Base-by-base conservation (phyloP, 1,140 invertebrate species). In the Hycleus phaleratus region DNA sequence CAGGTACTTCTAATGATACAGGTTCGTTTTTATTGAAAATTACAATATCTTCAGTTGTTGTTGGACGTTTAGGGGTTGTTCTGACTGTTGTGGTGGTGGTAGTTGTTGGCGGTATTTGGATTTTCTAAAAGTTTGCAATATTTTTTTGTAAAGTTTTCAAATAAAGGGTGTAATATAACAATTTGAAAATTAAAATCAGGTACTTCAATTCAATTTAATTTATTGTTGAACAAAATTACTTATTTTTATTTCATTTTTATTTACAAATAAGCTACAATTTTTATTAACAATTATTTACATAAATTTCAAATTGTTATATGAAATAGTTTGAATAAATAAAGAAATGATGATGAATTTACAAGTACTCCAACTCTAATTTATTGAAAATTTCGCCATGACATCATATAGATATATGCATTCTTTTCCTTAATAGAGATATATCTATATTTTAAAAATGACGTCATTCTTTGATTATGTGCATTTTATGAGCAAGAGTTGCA, bases 1-100 rank as follows among this genome's bases (percentile, higher is more conserved):
- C 76, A 42, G 86, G 86, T 56, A 88, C 73, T 56, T 87, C 83
- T 65, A 84, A 66, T 4, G 79, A 79, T 4, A 77, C 77, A 4
- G 70, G 64, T 64, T 78, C 81, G 68, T 77, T 80, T 62, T 85
- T 79, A 67, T 86, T 81, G 72, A 88, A 87, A 59, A 81, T 80
- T 5, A 85, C 82, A 48, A 84, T 83, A 60, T 85, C 82, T 69
- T 84, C 83, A 8, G 81, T 78, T 2, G 80, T 81, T 1, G 79
- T 81, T 8, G 73, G 59, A 52, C 57, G 56, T 47, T 56, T 64
- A 38, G 65, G 61, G 3, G 68, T 71, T 12, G 65, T 32, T 32
- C 32, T 4, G 7, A 7, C 7, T 32, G 32, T 32, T 32, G 7
- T 32, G 4, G 32, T 7, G 7, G 4, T 63, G 7, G 61, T 61